A percentile compares a stretch with the other conserved stretches of the same genome.
phyloP scores from a whole-genome alignment of 2,797 vertebrate species.

The Gymnopithys bicolor region DNA sequence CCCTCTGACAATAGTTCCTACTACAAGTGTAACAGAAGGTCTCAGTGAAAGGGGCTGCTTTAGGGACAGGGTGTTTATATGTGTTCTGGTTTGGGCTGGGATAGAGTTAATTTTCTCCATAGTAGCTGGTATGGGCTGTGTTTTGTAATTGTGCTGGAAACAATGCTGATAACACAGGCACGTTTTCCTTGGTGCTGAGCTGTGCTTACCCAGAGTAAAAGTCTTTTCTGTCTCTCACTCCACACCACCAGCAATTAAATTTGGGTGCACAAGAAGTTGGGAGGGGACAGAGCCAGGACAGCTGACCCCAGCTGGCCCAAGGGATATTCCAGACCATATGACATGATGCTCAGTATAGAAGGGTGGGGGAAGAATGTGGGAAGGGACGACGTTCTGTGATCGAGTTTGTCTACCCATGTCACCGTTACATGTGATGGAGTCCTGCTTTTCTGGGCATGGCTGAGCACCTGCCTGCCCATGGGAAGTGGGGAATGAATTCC shows the following conservation, averaged over 20 bases:
- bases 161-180: not conserved
- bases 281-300: not conserved
- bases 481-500: not conserved
- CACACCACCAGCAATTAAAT: not conserved
- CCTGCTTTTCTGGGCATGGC: no score
- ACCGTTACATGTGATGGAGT: not conserved
- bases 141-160: not conserved
- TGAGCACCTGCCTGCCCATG: not conserved
- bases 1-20: not conserved
- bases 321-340: not conserved
- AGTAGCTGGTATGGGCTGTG: not conserved
- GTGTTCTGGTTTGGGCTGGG: not conserved
- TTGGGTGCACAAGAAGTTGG: not conserved
- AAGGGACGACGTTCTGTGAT: not conserved
- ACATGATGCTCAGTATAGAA: not conserved
- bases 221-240: not conserved
- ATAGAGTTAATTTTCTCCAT: not conserved
- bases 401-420: not conserved
- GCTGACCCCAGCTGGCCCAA: not conserved
- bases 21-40: not conserved
- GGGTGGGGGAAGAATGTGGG: not conserved
- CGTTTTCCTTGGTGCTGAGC: not conserved
- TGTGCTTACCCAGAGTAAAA: not conserved
- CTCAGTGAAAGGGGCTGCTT: not conserved
- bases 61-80: not conserved